phyloP scores from a whole-genome alignment of 2,797 vertebrate genomes.

The Schizopygopsis pylzovi region DNA sequence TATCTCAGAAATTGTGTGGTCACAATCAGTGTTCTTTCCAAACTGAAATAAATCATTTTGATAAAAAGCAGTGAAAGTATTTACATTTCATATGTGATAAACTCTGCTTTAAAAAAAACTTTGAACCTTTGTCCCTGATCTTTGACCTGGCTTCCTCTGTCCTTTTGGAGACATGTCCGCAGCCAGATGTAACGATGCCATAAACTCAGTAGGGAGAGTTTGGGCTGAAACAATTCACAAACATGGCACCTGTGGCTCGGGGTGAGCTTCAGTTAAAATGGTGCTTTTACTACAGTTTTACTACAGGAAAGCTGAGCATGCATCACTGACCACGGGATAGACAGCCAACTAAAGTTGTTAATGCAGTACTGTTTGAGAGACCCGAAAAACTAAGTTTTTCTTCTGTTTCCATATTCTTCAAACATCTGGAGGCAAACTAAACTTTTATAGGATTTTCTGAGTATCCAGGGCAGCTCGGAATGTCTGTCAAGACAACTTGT shows the following conservation, averaged over 20 bases:
- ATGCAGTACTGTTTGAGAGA: constrained; percentile 62
- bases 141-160: constrained; percentile 62
- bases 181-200: constrained; percentile 56
- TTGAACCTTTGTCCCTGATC: constrained; percentile 56
- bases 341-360: constrained; percentile 59
- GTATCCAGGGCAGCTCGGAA: neutral
- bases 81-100: constrained; percentile 32
- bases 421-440: neutral
- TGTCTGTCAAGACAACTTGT: neutral
- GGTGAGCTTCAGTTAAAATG: constrained; percentile 46
- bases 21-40: constrained; percentile 28
- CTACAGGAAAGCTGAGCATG: constrained; percentile 64
- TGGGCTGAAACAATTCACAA: constrained; percentile 57
- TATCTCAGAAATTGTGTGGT: constrained; percentile 20
- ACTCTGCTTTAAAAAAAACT: constrained; percentile 38
- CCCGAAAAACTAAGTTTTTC: constrained; percentile 67
- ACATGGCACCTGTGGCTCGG: constrained; percentile 58
- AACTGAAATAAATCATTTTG: neutral
- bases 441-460: neutral
- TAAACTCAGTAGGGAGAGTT: constrained; percentile 70
- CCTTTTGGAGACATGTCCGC: constrained; percentile 60
- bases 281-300: constrained; percentile 63
- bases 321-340: constrained; percentile 69
- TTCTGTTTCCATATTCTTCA: neutral
- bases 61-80: neutral